These are phyloP conservation scores for Pocillopora verrucosa DNA, from an alignment of 64 coral and sea anemone species.

Conservation along the genomic window DNA sequence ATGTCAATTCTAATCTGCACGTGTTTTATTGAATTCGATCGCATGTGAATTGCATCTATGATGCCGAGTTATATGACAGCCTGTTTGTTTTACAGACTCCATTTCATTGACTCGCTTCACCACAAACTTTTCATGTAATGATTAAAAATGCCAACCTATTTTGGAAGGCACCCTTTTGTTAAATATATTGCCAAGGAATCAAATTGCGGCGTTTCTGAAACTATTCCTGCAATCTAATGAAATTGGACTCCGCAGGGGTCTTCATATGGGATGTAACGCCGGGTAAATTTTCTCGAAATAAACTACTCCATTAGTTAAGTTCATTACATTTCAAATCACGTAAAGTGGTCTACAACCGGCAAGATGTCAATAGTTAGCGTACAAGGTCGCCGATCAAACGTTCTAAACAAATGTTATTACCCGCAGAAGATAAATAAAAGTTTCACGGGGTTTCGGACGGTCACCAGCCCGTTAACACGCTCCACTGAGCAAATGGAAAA, in stretches of 20 bases:
- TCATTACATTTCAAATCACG: not conserved
- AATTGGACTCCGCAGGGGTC: conserved; percentile 5
- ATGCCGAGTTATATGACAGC: conserved; percentile 27
- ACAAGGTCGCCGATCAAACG: conserved; percentile 3
- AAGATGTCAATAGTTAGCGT: not conserved
- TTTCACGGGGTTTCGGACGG: not conserved
- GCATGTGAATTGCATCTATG: conserved; percentile 23
- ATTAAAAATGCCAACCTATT: not conserved
- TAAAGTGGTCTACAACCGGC: not conserved
- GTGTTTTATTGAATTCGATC: conserved; percentile 38
- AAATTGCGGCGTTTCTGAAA: conserved; percentile 9
- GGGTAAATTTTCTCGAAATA: not conserved
- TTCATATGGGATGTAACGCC: not conserved
- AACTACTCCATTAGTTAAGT: not conserved
- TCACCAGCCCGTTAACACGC: conserved; percentile 6
- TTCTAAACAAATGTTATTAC: not conserved
- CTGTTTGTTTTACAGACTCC: conserved; percentile 22
- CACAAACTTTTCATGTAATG: not conserved
- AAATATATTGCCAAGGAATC: conserved; percentile 5
- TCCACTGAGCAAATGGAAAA: conserved; percentile 16
- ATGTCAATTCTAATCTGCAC: conserved; percentile 27
- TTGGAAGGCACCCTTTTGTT: not conserved
- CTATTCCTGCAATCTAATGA: not conserved
- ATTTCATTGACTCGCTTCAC: conserved; percentile 11
- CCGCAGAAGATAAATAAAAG: conserved; percentile 5